Evolutionary conservation across 2,113 vertebrate species (phyloP), one percentile per base, ranked within the genome.

Genomic region (Melanocharis versteri): DNA sequence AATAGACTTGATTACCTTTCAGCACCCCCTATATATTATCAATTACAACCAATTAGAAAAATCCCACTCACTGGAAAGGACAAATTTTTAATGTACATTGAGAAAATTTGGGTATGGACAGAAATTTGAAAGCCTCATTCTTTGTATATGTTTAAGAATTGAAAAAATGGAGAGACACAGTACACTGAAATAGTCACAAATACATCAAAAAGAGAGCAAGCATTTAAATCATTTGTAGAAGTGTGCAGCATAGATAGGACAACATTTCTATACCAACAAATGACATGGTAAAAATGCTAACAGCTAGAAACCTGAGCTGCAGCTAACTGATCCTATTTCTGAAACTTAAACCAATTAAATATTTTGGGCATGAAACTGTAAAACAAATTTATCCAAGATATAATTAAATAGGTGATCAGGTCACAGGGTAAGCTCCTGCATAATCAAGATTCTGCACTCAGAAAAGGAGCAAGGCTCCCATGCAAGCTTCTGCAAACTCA

Each of bases 301-400:
- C 31, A 72, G 5, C 22, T 40, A 39, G 51, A 51, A 82, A 72
- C 31, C 4, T 28, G 27, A 76, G 33, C 60, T 81, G 44, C 33
- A 72, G 27, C 8, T 76, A 72, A 27, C 60, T 42, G 26, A 85
- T 80, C 12, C 15, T 30, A 31, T 53, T 90, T 94, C 39, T 80
- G 22, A 42, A 24, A 48, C 45, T 80, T 65, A 58, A 65, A 76
- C 10, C 9, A 68, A 71, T 90, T 81, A 80, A 89, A 83, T n/a
- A 94, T 81, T 90, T 94, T 75, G n/a, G 48, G n/a, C 37, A 66
- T 64, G n/a, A 90, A 15, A 60, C 50, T 51, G 31, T 53, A 89
- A 89, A 93, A 68, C 35, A 94, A 92, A 90, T 94, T 83, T 95
- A 90, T 71, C 44, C 39, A 78, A 64, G 51, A 21, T 27, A 73